Conservation (phyloP, 2,797 vertebrate species). For the Cygnus olor region DNA sequence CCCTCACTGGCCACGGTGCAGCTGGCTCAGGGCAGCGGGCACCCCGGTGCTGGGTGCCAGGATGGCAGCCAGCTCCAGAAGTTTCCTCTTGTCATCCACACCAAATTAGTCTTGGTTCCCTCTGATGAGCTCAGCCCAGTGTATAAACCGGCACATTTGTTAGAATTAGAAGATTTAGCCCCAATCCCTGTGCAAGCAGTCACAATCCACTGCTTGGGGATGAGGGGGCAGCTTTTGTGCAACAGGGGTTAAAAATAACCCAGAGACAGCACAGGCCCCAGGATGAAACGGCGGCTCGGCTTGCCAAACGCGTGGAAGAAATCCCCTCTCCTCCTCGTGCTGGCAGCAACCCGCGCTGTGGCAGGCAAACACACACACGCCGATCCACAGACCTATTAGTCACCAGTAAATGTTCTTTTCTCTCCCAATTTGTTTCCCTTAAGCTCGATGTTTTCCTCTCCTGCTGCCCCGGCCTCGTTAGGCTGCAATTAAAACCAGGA, state of each 20-base stretch:
- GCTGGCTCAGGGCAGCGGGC: accelerated
- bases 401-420: slow-evolving; percentile 55
- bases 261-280: not conserved
- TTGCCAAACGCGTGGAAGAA: slow-evolving; percentile 41
- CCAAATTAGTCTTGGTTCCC: not conserved
- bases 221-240: not conserved
- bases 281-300: not conserved
- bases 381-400: slow-evolving; percentile 9
- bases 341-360: slow-evolving; percentile 2
- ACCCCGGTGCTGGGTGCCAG: accelerated
- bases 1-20: accelerated
- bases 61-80: not conserved
- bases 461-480: slow-evolving; percentile 47
- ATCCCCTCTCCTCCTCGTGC: not conserved
- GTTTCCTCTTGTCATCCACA: not conserved
- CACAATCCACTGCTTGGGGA: not conserved
- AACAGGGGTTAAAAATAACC: not conserved
- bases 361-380: not conserved
- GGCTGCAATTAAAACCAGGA: slow-evolving; percentile 56
- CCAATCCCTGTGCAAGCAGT: not conserved
- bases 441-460: slow-evolving; percentile 51
- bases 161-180: not conserved
- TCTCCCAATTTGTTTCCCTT: slow-evolving; percentile 30
- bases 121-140: not conserved
- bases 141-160: not conserved